phyloP scores from a whole-genome alignment of 2,888 invertebrate genomes.

The Lasioglossum morio region DNA sequence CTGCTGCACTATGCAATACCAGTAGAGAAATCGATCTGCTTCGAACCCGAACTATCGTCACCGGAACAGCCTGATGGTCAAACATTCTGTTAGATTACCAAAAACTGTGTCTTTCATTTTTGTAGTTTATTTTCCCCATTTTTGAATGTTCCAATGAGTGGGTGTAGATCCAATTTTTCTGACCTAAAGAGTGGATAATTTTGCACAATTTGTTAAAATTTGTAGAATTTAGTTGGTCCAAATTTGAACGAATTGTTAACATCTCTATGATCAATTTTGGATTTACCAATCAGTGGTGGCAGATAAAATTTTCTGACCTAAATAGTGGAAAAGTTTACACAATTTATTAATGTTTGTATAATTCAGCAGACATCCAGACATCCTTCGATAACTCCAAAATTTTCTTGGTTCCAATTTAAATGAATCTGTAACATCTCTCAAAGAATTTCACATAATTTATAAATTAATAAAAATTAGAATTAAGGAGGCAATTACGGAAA shows the following conservation, averaged over 20 bases:
- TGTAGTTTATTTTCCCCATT: neutral
- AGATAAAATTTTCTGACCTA: too few species aligned
- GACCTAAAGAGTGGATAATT: neutral
- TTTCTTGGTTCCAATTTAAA: neutral
- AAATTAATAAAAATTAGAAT: neutral
- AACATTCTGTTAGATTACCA: neutral
- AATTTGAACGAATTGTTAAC: neutral
- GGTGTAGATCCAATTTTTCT: neutral
- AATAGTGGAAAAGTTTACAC: too few species aligned
- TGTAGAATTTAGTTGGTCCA: too few species aligned
- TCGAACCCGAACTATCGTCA: neutral
- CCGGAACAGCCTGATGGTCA: neutral
- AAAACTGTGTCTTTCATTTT: neutral
- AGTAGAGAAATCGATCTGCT: neutral
- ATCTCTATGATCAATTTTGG: neutral
- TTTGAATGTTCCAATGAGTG: neutral
- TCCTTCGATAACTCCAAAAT: neutral
- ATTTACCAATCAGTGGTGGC: neutral
- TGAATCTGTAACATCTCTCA: neutral
- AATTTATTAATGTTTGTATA: neutral
- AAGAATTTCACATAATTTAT: neutral
- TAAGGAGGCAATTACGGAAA: neutral
- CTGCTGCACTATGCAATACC: slow-evolving; percentile 16
- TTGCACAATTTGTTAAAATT: neutral
- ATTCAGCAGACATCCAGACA: neutral